Evolutionary conservation across 2,888 invertebrate species (phyloP), one percentile per base, ranked within the genome.

Genomic region (Perizoma flavofasciatum): DNA sequence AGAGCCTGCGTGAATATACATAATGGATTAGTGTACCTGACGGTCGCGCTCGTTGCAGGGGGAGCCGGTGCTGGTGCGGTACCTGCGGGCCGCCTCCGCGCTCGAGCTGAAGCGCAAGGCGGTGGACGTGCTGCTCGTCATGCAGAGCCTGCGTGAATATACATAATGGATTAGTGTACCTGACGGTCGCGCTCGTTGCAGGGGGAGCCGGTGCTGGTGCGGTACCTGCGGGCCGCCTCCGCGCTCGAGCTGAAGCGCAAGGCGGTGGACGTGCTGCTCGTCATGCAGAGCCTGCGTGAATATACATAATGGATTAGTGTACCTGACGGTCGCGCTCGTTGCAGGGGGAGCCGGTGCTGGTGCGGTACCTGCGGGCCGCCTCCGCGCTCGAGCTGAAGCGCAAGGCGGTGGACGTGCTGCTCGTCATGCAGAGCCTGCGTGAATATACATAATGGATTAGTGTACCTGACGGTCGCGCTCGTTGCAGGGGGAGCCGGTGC

Each of bases 131-230:
- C 86, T 97, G 61, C 94, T 96, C 47, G 93, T 95, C 84, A 93
- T 98, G 73, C 97, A 98, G 81, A 96, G 96, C 43, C 86, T 98
- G 67, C 94, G 98, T n/a, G n/a, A n/a, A n/a, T n/a, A n/a, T n/a
- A n/a, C 22, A 22, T 22, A 22, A 22, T 22, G 22, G 22, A 22
- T 22, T 22, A 22, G 37, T 3, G 37, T 7, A 7, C 5, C 37
- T 5, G 6, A 5, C 6, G 37, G 6, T 37, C 37, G 1, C 4
- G 4, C 34, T 10, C 2, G 34, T 52, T 86, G 37, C 92, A 97
- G 97, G 98, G 98, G 1, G 98, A 98, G 79, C 92, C 98, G 65
- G 98, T 98, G 22, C 97, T 97, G 81, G 93, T 98, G 78, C 97
- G 97, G 83, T 95, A 96, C 77, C 92, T 98, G 57, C 94, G 95